A percentile compares a stretch with the other conserved stretches of the same genome.
Conservation (phyloP, 2,113 vertebrate species). For the Nothoprocta perdicaria region DNA sequence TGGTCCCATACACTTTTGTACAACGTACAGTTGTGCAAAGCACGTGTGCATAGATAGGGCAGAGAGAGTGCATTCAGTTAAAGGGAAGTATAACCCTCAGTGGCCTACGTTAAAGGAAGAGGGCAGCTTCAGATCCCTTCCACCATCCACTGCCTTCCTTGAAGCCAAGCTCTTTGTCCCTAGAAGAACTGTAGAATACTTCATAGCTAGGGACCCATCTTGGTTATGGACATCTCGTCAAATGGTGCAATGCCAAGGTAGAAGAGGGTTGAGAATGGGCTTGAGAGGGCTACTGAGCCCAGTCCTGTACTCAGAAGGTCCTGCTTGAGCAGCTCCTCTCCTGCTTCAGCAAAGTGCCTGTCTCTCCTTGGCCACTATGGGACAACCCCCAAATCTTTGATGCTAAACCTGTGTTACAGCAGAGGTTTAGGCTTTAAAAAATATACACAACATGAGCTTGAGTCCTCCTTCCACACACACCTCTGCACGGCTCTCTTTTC, state of each 20-base stretch:
- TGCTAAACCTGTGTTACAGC: not conserved
- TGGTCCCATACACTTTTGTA: not conserved
- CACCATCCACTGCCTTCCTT: not conserved
- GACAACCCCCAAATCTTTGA: not conserved
- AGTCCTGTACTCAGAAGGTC: no score
- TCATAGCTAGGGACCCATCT: not conserved
- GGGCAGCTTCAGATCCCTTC: not conserved
- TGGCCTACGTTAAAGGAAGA: not conserved
- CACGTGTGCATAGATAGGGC: not conserved
- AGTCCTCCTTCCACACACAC: not conserved
- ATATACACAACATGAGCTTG: not conserved
- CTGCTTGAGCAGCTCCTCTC: no score
- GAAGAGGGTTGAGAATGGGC: no score
- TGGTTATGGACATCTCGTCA: rapidly evolving
- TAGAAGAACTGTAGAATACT: no score
- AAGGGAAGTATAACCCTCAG: not conserved
- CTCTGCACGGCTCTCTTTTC: slow-evolving; percentile 18
- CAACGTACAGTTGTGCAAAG: not conserved
- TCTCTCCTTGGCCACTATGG: not conserved
- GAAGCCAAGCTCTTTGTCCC: not conserved
- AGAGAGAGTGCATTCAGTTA: rapidly evolving
- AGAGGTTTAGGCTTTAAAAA: not conserved
- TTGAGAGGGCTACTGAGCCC: no score
- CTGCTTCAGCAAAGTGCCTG: not conserved
- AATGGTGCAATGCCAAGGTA: not conserved